Conservation (phyloP, 1,140 invertebrate genomes). For the Drosophila albomicans region DNA sequence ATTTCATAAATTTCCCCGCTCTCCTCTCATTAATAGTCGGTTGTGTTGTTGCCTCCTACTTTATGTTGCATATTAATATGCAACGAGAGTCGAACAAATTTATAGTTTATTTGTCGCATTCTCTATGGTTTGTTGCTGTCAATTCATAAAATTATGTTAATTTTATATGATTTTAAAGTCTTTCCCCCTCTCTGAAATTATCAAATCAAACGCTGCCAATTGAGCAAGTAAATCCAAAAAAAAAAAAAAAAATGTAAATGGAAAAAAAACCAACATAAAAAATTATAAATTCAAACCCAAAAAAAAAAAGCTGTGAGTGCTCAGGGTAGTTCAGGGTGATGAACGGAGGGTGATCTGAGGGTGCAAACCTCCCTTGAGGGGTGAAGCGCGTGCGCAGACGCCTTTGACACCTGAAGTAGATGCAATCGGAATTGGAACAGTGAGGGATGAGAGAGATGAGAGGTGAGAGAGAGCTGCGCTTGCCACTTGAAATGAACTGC, state of each 20-base stretch:
- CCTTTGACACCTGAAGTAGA: slow-evolving; percentile 75
- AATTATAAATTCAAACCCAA: slow-evolving; percentile 72
- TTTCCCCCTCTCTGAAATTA: slow-evolving; percentile 1
- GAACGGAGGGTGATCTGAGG: slow-evolving; percentile 35
- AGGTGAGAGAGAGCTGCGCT: slow-evolving; percentile 1
- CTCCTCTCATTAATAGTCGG: neutral
- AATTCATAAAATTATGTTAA: slow-evolving; percentile 76
- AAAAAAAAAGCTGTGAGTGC: slow-evolving; percentile 40
- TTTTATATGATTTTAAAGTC: slow-evolving; percentile 57
- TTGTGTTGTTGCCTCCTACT: slow-evolving; percentile 14
- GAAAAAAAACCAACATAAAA: slow-evolving; percentile 38
- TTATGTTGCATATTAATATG: slow-evolving; percentile 47
- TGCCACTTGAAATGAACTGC: slow-evolving; percentile 65
- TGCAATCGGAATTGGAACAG: slow-evolving; percentile 55
- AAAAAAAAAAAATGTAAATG: slow-evolving; percentile 18
- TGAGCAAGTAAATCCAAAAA: slow-evolving; percentile 59
- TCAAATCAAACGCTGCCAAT: slow-evolving; percentile 51
- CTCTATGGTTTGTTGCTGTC: slow-evolving; percentile 77
- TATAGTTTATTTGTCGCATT: slow-evolving; percentile 77
- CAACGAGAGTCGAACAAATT: slow-evolving; percentile 50
- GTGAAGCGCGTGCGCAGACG: slow-evolving; percentile 62
- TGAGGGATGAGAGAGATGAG: neutral
- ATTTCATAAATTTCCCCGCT: neutral
- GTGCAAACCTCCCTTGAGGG: slow-evolving; percentile 11
- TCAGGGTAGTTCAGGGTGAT: slow-evolving; percentile 30